Conservation (phyloP, 1,140 invertebrate genomes). For the Aphelenchoides besseyi region DNA sequence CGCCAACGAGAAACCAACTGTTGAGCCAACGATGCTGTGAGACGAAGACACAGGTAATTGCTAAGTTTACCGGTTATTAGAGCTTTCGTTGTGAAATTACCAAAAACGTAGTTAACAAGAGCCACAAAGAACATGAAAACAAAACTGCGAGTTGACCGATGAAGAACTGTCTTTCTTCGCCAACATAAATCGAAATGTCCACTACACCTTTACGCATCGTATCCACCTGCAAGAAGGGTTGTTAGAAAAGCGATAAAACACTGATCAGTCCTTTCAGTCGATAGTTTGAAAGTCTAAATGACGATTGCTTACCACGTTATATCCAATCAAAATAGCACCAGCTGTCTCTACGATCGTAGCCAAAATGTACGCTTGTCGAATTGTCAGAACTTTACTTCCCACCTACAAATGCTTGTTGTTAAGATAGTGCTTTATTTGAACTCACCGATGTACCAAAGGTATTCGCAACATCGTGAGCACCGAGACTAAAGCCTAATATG, state of each 20-base stretch:
- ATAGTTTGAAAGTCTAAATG: too few relatives aligned
- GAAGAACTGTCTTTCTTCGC: slow-evolving; percentile 52
- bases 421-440: not conserved
- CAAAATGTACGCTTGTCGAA: slow-evolving; percentile 73
- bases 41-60: slow-evolving; percentile 89
- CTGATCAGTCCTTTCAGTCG: too few relatives aligned
- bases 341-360: slow-evolving; percentile 84
- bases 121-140: slow-evolving; percentile 79
- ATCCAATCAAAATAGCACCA: slow-evolving; percentile 65
- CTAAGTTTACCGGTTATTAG: too few relatives aligned
- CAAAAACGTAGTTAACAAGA: slow-evolving; percentile 80
- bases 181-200: slow-evolving; percentile 31
- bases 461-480: slow-evolving; percentile 76
- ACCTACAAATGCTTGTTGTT: slow-evolving; percentile 66
- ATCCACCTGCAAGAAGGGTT: slow-evolving; percentile 74
- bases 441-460: slow-evolving; percentile 24
- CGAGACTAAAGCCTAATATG: slow-evolving; percentile 89
- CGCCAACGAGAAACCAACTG: slow-evolving; percentile 88
- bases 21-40: slow-evolving; percentile 88
- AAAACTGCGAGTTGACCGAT: slow-evolving; percentile 25
- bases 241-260: too few relatives aligned
- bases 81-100: too few relatives aligned
- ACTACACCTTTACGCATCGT: slow-evolving; percentile 37
- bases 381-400: slow-evolving; percentile 63
- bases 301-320: slow-evolving; percentile 35